These are phyloP conservation scores for Cyanoramphus novaezelandiae DNA, from an alignment of 2,113 vertebrate species.

Conservation along the genomic window DNA sequence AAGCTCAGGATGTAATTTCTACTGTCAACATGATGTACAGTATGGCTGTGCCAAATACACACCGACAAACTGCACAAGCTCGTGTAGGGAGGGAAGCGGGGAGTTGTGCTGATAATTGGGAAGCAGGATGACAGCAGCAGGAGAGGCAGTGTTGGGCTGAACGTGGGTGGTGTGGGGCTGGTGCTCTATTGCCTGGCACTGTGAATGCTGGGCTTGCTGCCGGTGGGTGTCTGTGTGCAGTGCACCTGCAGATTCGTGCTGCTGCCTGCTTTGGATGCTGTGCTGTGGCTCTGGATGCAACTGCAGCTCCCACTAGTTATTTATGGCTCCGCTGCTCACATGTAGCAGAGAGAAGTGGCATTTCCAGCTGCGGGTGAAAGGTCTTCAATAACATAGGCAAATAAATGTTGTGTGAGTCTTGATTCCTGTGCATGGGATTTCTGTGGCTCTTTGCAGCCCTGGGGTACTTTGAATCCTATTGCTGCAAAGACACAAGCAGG, in stretches of 20 bases:
- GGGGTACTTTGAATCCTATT: not conserved
- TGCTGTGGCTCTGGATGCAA: not conserved
- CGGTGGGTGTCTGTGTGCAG: not conserved
- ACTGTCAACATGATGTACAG: constrained; percentile 86
- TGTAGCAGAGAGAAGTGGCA: not conserved
- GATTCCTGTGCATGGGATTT: not conserved
- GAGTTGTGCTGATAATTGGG: not conserved
- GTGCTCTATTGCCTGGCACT: not conserved
- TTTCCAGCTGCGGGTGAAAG: not conserved
- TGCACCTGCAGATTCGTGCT: not conserved
- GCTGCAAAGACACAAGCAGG: not conserved
- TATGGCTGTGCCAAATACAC: constrained; percentile 62
- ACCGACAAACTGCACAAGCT: constrained; percentile 19
- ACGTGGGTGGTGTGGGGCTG: fast-evolving
- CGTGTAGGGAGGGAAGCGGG: not conserved
- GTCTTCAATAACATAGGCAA: not conserved
- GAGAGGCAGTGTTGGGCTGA: not conserved
- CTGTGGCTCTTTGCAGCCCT: not conserved
- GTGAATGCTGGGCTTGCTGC: not conserved
- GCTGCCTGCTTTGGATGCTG: not conserved
- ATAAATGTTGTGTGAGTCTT: not conserved
- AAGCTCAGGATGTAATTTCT: constrained; percentile 82
- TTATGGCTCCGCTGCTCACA: not conserved
- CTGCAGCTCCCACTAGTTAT: not conserved
- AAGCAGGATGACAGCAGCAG: not conserved